Conservation (phyloP, 2,797 vertebrate genomes). For the Toxotes lorentzi region DNA sequence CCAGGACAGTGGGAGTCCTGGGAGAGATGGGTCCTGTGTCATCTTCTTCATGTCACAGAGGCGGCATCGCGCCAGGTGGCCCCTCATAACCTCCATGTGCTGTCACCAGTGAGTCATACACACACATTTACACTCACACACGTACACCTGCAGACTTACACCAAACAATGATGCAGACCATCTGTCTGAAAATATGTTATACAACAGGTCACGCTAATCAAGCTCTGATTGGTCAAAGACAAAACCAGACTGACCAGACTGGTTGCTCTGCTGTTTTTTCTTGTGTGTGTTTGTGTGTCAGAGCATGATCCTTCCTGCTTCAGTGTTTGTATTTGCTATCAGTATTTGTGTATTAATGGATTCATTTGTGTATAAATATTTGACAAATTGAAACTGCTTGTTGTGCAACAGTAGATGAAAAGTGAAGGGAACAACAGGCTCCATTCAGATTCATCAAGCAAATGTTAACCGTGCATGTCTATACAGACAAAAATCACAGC, state of each 20-base stretch:
- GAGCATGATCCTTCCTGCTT: too few species aligned
- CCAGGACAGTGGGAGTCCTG: constrained; percentile 41
- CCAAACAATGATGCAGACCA: constrained; percentile 45
- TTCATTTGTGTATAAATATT: too few species aligned
- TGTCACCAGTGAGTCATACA: constrained; percentile 57
- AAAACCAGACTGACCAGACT: constrained; percentile 7
- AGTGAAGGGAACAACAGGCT: too few species aligned
- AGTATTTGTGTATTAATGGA: too few species aligned
- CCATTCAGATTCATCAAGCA: too few species aligned
- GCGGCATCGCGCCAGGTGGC: constrained; percentile 46
- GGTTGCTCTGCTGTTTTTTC: constrained; percentile 15
- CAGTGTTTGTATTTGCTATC: too few species aligned
- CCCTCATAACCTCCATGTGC: constrained; percentile 48
- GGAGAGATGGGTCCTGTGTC: constrained; percentile 49
- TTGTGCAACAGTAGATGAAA: too few species aligned
- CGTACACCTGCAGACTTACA: constrained; percentile 34
- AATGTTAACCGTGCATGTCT: too few species aligned
- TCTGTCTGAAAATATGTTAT: constrained; percentile 52
- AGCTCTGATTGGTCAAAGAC: constrained; percentile 26
- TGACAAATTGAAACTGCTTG: too few species aligned
- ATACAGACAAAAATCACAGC: too few species aligned
- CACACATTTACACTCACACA: constrained; percentile 23
- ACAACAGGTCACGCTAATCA: constrained; percentile 29
- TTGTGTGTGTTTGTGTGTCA: not conserved
- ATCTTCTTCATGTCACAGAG: constrained; percentile 58